Evolutionary conservation across 2,113 vertebrate species (phyloP), one percentile per base, ranked within the genome.

Genomic region (Ia io): DNA sequence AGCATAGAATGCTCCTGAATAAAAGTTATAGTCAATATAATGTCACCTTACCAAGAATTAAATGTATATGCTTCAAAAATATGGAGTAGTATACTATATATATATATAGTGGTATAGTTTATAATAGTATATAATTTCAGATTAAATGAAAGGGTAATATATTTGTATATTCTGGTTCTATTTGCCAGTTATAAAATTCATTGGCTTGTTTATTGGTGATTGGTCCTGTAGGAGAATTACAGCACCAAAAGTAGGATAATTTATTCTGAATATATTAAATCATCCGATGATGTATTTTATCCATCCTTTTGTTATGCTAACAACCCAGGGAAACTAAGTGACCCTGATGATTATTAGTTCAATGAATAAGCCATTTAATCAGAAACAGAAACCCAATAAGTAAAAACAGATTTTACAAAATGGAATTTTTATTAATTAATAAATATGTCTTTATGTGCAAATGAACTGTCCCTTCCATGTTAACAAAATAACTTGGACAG

Each of bases 221-320:
- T 49, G 28, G 6, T 71, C 22, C 59, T 93, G 0, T 77, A 47
- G 56, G 4, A 44, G 83, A 90, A 80, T 90, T 77, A 78, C 23
- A 92, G 47, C 4, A 47, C 70, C 47, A 79, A 59, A 73, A 88
- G 25, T 86, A 42, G 25, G 3, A 80, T 92, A 88, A 88, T 59
- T 93, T 93, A 84, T 56, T 90, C n/a, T 56, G 23, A 65, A 35
- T 84, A 61, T 74, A 84, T 37, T 87, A 94, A 91, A 77, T 79
- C 22, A 51, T 32, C 9, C 32, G 1, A 69, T 89, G 44, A 23
- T 61, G 10, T 12, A 61, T 92, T 95, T 94, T 78, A 61, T 59
- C 30, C 4, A 85, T 65, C 25, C 18, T 53, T 90, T 85, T 88
- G 32, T 63, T 94, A 86, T 84, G 69, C 22, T 83, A 79, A 63